Evolutionary conservation across 1,140 invertebrate genomes (phyloP).

Genomic region (Papilio helenus): DNA sequence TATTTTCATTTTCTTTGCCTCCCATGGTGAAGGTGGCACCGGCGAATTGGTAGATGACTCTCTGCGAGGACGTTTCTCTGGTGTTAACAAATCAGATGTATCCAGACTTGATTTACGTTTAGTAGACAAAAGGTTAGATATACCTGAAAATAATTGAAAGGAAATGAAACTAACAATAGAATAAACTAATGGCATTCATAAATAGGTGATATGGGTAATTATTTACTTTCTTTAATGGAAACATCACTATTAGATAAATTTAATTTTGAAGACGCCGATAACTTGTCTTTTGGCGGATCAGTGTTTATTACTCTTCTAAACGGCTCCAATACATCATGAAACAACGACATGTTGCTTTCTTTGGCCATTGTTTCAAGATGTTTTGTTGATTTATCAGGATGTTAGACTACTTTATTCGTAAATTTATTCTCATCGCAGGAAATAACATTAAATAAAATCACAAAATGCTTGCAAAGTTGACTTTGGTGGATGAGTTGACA

Average conservation of each 20-base stretch:
- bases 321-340: slow-evolving; percentile 77
- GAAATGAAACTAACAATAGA: slow-evolving; percentile 8
- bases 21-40: slow-evolving; percentile 83
- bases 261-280: slow-evolving; percentile 70
- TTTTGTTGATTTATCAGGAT: background rate
- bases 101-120: slow-evolving; percentile 71
- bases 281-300: slow-evolving; percentile 74
- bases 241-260: slow-evolving; percentile 79
- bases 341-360: slow-evolving; percentile 78
- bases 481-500: background rate
- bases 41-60: slow-evolving; percentile 55
- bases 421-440: background rate
- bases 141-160: slow-evolving; percentile 51
- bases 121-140: slow-evolving; percentile 60
- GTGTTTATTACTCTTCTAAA: slow-evolving; percentile 78
- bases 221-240: slow-evolving; percentile 74
- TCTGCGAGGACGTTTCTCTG: slow-evolving; percentile 63
- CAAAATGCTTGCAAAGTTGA: slow-evolving; percentile 1
- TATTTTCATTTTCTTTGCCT: slow-evolving; percentile 84
- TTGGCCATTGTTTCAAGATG: slow-evolving; percentile 66
- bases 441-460: background rate
- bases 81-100: slow-evolving; percentile 51
- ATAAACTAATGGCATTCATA: background rate
- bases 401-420: background rate
- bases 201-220: slow-evolving; percentile 8